A percentile compares a stretch with the other conserved stretches of the same genome.
phyloP scores from a whole-genome alignment of 2,797 vertebrate species.

The Bradypus variegatus region DNA sequence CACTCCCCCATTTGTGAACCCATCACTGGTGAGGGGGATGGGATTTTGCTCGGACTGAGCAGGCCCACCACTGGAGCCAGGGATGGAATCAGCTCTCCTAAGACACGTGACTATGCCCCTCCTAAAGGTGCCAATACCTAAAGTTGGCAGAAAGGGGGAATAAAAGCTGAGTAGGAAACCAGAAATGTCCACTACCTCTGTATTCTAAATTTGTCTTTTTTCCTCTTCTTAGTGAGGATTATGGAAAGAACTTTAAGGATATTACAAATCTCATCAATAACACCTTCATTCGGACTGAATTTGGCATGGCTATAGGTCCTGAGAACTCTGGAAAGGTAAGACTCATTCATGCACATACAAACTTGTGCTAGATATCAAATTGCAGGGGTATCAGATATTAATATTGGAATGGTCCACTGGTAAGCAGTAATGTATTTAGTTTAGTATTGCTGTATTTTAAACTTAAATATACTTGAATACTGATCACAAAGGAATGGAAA shows the following conservation, averaged over 20 bases:
- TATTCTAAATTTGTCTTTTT: background rate
- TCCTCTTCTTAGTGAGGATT: slow-evolving; percentile 82
- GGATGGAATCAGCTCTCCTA: background rate
- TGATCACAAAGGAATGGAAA: slow-evolving; percentile 5
- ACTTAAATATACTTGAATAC: slow-evolving; percentile 3
- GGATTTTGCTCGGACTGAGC: background rate
- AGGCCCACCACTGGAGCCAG: background rate
- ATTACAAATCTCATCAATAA: slow-evolving; percentile 89
- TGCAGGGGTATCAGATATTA: background rate
- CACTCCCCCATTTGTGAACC: background rate
- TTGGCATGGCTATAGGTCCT: slow-evolving; percentile 90
- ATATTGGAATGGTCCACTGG: background rate
- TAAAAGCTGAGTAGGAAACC: background rate
- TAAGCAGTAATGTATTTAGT: background rate
- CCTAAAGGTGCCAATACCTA: background rate
- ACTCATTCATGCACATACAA: background rate
- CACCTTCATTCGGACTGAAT: slow-evolving; percentile 91
- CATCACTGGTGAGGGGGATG: background rate
- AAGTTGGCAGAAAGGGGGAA: background rate
- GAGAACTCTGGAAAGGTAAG: slow-evolving; percentile 90
- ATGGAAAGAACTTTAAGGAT: slow-evolving; percentile 89
- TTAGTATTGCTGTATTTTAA: background rate
- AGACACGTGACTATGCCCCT: background rate
- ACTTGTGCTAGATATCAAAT: background rate
- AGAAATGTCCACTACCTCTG: background rate